A percentile compares a stretch with the other conserved stretches of the same genome.
Conservation (phyloP, 2,888 invertebrate genomes). For the Drosophila borealis region DNA sequence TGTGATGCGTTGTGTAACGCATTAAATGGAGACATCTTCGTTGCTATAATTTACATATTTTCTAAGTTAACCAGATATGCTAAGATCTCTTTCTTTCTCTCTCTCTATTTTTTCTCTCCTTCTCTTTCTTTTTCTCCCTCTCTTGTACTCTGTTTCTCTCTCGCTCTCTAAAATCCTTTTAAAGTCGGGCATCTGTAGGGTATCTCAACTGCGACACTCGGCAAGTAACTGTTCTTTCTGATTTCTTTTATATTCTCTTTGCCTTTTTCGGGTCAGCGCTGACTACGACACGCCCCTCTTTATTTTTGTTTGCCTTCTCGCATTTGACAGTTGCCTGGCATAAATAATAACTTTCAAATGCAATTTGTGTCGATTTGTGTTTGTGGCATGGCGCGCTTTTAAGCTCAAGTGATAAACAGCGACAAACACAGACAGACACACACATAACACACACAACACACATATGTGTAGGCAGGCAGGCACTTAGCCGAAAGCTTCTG, state of each 20-base stretch:
- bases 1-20: neutral
- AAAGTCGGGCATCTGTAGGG: neutral
- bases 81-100: no score
- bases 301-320: constrained; percentile 17
- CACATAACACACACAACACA: constrained; percentile 18
- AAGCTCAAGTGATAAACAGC: constrained; percentile 53
- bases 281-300: constrained; percentile 19
- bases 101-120: no score
- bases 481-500: constrained; percentile 59
- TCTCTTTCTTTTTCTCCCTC: no score
- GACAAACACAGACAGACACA: constrained; percentile 18
- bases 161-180: no score
- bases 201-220: neutral
- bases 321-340: constrained; percentile 59
- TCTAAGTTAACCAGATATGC: no score
- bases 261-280: constrained; percentile 32
- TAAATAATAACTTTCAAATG: constrained; percentile 78
- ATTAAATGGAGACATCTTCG: neutral
- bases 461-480: constrained; percentile 36
- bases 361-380: constrained; percentile 76
- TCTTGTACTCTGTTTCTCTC: no score
- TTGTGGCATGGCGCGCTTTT: constrained; percentile 43
- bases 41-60: no score
- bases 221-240: neutral
- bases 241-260: neutral